A percentile compares a stretch with the other conserved stretches of the same genome.
phyloP scores from a whole-genome alignment of 2,888 invertebrate genomes.

The Rhingia campestris region DNA sequence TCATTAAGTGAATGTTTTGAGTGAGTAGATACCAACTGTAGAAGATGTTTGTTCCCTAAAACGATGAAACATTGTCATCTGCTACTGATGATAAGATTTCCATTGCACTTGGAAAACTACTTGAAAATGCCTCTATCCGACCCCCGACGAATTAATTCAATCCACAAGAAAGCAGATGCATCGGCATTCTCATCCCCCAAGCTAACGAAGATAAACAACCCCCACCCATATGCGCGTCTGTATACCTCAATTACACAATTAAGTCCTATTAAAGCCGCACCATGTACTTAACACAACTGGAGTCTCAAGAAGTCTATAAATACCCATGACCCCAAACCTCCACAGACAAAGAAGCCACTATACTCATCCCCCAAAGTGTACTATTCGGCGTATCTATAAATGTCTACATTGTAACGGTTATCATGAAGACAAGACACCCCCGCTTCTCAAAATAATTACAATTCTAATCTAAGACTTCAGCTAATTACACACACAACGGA shows the following conservation, averaged over 20 bases:
- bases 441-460: slow-evolving; percentile 63
- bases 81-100: not conserved
- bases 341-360: slow-evolving; percentile 13
- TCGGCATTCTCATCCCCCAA: slow-evolving; percentile 35
- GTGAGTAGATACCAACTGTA: too few species aligned
- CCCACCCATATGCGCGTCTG: slow-evolving; percentile 19
- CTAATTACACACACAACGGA: slow-evolving; percentile 56
- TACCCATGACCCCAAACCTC: slow-evolving; percentile 65
- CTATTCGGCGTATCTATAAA: not conserved
- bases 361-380: slow-evolving; percentile 32
- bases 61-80: not conserved
- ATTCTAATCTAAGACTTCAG: slow-evolving; percentile 62
- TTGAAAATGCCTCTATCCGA: slow-evolving; percentile 2
- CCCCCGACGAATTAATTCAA: slow-evolving; percentile 27
- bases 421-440: slow-evolving; percentile 27
- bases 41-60: too few species aligned
- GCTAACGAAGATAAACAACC: slow-evolving; percentile 46
- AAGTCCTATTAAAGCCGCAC: slow-evolving; percentile 40
- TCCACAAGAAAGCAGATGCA: slow-evolving; percentile 53
- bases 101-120: slow-evolving; percentile 7
- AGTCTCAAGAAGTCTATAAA: slow-evolving; percentile 38
- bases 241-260: slow-evolving; percentile 54
- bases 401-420: slow-evolving; percentile 46
- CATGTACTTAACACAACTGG: not conserved
- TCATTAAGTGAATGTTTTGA: too few species aligned